These are phyloP conservation scores for Paramormyrops hopkinsi DNA, from an alignment of 2,797 vertebrate species.

Conservation along the genomic window DNA sequence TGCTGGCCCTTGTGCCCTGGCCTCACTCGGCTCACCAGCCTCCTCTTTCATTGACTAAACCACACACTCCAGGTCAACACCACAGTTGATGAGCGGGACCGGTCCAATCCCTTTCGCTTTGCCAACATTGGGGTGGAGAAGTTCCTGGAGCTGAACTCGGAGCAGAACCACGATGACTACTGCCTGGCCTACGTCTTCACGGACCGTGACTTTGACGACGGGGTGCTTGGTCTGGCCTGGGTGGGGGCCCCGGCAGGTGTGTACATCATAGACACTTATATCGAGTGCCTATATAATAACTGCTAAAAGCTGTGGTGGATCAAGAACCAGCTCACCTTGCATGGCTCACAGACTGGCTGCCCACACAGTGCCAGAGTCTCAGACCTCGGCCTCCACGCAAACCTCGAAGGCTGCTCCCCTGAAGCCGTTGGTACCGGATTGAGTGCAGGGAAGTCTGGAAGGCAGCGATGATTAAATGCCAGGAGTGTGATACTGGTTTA, in stretches of 20 bases:
- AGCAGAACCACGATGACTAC: constrained; percentile 97
- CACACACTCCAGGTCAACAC: constrained; percentile 78
- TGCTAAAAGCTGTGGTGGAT: not conserved
- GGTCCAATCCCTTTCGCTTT: constrained; percentile 91
- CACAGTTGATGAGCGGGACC: constrained; percentile 78
- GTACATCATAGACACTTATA: not conserved
- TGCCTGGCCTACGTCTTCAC: constrained; percentile 97
- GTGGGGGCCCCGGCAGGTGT: constrained; percentile 96
- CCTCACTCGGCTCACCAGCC: not conserved
- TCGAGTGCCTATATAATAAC: not conserved
- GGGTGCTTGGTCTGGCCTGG: constrained; percentile 92
- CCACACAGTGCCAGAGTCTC: not conserved
- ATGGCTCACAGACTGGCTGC: not conserved
- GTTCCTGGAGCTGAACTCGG: constrained; percentile 92
- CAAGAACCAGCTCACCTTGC: not conserved
- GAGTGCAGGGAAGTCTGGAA: not conserved
- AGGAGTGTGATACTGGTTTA: not conserved
- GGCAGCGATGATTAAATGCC: not conserved
- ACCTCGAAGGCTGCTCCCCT: not conserved
- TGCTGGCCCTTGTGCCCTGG: not conserved
- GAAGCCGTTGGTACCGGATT: no score
- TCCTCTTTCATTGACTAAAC: not conserved
- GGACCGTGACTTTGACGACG: constrained; percentile 94
- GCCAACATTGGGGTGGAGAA: constrained; percentile 97
- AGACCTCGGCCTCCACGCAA: not conserved